These are phyloP conservation scores for Hesperia comma DNA, from an alignment of 2,888 invertebrate species.

Conservation along the genomic window DNA sequence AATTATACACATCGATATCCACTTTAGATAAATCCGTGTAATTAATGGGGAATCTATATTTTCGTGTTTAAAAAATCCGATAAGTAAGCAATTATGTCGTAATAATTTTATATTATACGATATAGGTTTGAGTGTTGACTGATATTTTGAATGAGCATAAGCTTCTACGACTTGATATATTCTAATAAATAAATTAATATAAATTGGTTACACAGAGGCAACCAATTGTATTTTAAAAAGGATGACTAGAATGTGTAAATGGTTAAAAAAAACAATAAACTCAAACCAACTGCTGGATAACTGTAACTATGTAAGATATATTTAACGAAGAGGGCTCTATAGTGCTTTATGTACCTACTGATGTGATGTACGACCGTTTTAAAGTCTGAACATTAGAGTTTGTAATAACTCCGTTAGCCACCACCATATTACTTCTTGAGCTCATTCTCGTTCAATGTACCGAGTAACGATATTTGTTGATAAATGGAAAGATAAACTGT, in stretches of 20 bases:
- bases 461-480: conserved; percentile 60
- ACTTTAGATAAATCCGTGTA: conserved; percentile 47
- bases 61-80: conserved; percentile 44
- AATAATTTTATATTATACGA: conserved; percentile 23
- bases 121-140: conserved; percentile 10
- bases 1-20: conserved; percentile 46
- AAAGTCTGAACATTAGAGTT: not conserved
- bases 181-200: too few relatives aligned
- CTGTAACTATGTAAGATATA: not conserved
- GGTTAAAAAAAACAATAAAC: too few relatives aligned
- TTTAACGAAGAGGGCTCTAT: not conserved
- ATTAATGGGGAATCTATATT: conserved; percentile 47
- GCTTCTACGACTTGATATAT: conserved; percentile 1
- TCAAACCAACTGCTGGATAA: too few relatives aligned
- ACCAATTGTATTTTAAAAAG: too few relatives aligned
- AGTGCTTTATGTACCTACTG: too few relatives aligned
- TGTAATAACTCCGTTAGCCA: conserved; percentile 42
- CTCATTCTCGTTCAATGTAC: conserved; percentile 48
- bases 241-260: too few relatives aligned
- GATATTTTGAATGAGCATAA: conserved; percentile 16
- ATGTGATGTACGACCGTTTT: not conserved
- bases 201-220: too few relatives aligned
- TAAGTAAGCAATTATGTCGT: conserved; percentile 39
- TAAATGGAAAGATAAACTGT: conserved; percentile 64
- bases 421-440: conserved; percentile 33